A percentile compares a stretch with the other conserved stretches of the same genome.
Evolutionary conservation across 2,888 invertebrate species (phyloP).

Genomic region (Tipula helvola): DNA sequence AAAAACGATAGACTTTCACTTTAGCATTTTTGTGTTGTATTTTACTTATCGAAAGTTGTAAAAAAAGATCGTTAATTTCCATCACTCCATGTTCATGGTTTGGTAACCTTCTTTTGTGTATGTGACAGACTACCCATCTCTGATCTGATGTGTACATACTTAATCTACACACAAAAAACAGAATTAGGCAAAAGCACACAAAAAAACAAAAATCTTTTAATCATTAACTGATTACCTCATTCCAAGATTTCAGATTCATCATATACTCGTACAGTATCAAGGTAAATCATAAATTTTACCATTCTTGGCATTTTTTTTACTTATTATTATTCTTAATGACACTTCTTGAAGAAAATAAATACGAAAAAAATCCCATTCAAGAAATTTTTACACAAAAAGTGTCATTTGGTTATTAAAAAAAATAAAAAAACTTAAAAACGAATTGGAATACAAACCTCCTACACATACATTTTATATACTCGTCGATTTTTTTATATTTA

Average conservation of each 20-base stretch:
- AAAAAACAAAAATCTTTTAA: background rate
- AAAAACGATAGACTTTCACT: background rate
- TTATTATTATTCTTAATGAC: background rate
- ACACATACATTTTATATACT: background rate
- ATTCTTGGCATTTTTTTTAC: background rate
- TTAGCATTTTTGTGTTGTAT: background rate
- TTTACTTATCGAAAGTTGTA: background rate
- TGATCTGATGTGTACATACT: background rate
- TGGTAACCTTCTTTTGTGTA: background rate
- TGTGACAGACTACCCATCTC: background rate
- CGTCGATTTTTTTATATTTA: background rate
- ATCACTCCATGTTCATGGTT: background rate
- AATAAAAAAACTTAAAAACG: background rate
- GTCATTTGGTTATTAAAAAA: background rate
- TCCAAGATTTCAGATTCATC: background rate
- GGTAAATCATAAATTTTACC: background rate
- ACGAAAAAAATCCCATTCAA: background rate
- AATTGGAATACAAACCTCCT: constrained; percentile 4
- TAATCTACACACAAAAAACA: background rate
- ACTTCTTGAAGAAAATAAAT: background rate
- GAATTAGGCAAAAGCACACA: background rate
- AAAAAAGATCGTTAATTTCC: background rate
- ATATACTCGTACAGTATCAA: background rate
- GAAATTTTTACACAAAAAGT: background rate
- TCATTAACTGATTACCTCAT: background rate